phyloP scores from a whole-genome alignment of 2,888 invertebrate genomes.

The Hoplodrina ambigua region DNA sequence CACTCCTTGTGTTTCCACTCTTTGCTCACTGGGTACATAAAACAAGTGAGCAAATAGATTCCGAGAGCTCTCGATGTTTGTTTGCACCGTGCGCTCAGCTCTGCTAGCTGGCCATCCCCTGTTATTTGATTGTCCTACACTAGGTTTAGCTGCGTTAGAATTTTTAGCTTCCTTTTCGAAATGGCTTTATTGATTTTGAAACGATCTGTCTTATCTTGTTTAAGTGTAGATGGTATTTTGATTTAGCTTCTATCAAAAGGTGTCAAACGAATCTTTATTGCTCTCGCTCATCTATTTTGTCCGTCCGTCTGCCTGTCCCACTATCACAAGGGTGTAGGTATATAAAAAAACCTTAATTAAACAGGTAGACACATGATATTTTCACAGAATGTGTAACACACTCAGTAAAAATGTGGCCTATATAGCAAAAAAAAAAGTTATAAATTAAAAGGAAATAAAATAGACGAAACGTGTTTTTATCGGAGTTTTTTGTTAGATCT shows the following conservation, averaged over 20 bases:
- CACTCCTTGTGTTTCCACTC: constrained; percentile 1
- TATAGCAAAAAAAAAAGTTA: no score
- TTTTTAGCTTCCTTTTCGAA: constrained; percentile 26
- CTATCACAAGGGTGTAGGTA: no score
- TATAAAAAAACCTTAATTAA: no score
- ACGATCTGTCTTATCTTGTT: not conserved
- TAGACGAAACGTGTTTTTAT: no score
- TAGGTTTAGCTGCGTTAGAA: constrained; percentile 29
- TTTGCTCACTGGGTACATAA: constrained; percentile 2
- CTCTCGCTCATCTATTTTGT: no score
- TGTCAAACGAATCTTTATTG: no score
- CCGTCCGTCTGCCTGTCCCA: no score
- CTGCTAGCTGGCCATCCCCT: constrained; percentile 19
- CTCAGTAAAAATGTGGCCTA: no score
- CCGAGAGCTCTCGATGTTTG: constrained; percentile 38
- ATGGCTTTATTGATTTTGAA: constrained; percentile 31
- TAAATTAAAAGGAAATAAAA: no score
- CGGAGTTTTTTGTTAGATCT: no score
- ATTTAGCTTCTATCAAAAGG: not conserved
- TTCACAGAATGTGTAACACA: no score
- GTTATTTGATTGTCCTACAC: constrained; percentile 45
- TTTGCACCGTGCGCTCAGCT: constrained; percentile 32
- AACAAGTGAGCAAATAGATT: constrained; percentile 38
- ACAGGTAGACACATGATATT: no score
- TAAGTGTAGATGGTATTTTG: not conserved